Evolutionary conservation across 2,888 invertebrate genomes (phyloP), one percentile per base, ranked within the genome.

Genomic region (Bembecia ichneumoniformis): DNA sequence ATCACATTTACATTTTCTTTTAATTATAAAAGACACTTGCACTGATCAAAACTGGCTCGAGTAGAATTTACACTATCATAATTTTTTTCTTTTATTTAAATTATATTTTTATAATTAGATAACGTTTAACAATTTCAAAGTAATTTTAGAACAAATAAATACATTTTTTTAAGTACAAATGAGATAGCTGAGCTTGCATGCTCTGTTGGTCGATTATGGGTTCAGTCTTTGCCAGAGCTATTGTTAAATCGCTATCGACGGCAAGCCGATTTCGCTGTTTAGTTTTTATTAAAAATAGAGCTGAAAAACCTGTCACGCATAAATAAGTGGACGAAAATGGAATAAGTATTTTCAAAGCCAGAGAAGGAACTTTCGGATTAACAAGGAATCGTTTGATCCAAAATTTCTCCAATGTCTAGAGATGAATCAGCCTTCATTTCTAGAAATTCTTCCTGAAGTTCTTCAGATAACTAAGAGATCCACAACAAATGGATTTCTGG

Each of bases 371-470:
- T 35, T 35, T 35, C 10, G 35, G 35, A 35, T 35, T 35, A 35
- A 35, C 4, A 10, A 35, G 35, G 35, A 35, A 35, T 7, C 35
- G 35, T 35, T 35, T 35, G 10, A 45, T 15, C 46, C 49, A 49
- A 49, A 49, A 49, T 28, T 44, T 49, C 46, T 49, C 49, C 16
- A 46, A 49, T 49, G 44, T 49, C 49, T 45, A 45, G 45, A 49
- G 49, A 45, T 49, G 46, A 49, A 15, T 49, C 49, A 48, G 48
- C 45, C 14, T 46, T 52, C 52, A 35, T 3, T 50, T 48, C 51
- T 55, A 55, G 52, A 58, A 54, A 54, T 49, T 48, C 43, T 43
- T 43, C 43, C 43, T 43, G 43, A 43, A 43, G 10, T 4, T 43
- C 43, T 43, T 43, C 43, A 9, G n/a, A 13, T 13, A 43, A 43